Conservation (phyloP, 2,113 vertebrate genomes). For the Mesitornis unicolor region DNA sequence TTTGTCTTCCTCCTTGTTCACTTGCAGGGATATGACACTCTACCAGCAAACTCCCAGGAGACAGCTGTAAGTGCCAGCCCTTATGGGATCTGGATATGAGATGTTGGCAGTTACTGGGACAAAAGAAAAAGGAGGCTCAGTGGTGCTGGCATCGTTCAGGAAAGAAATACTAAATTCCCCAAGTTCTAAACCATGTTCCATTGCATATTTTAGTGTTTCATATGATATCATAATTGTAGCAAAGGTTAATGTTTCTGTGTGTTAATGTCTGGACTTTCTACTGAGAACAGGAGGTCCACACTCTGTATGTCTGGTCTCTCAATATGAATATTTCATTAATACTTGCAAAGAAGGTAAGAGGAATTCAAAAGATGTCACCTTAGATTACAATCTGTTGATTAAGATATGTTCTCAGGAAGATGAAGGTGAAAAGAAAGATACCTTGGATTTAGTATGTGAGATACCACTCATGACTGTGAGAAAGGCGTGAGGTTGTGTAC, state of each 20-base stretch:
- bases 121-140: background rate
- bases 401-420: background rate
- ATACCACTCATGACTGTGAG: background rate
- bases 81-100: background rate
- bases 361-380: background rate
- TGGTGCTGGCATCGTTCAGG: background rate
- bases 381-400: background rate
- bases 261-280: background rate
- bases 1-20: background rate
- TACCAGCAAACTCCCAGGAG: background rate
- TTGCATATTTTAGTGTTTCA: background rate
- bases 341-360: background rate
- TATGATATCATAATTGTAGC: background rate
- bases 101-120: background rate
- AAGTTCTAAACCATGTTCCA: background rate
- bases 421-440: background rate
- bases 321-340: background rate
- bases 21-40: background rate
- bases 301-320: background rate
- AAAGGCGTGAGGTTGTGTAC: background rate
- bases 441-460: background rate
- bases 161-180: background rate
- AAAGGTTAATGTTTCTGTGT: background rate
- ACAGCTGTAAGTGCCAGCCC: background rate
- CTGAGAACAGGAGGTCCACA: background rate